phyloP scores from a whole-genome alignment of 2,113 vertebrate genomes.

The Nycticorax nycticorax region DNA sequence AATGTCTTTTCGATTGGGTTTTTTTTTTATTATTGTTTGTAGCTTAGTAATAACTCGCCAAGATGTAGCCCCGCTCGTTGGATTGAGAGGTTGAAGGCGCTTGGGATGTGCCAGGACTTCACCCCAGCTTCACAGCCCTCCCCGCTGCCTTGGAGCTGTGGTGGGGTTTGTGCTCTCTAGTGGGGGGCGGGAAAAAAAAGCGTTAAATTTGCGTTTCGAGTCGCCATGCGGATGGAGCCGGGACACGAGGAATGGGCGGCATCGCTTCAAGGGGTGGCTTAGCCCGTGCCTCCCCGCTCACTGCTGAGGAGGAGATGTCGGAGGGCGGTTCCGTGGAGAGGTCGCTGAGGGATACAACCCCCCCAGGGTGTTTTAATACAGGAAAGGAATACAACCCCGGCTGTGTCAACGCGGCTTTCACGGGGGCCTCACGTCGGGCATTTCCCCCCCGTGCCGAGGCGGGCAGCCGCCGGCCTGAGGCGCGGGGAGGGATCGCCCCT shows the following conservation, averaged over 20 bases:
- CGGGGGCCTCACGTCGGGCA: too few relatives aligned
- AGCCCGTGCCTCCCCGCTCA: too few relatives aligned
- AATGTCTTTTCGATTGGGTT: not conserved
- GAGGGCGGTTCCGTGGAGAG: too few relatives aligned
- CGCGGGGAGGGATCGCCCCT: too few relatives aligned
- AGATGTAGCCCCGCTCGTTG: not conserved
- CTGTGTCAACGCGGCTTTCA: too few relatives aligned
- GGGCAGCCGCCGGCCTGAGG: too few relatives aligned
- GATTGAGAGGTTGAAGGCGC: not conserved
- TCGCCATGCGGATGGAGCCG: not conserved
- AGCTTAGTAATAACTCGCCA: not conserved
- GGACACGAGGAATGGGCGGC: not conserved
- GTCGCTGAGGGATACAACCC: too few relatives aligned
- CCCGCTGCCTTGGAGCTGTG: not conserved
- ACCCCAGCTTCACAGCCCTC: not conserved
- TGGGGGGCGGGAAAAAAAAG: not conserved
- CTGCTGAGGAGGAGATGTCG: too few relatives aligned
- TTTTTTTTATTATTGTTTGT: not conserved
- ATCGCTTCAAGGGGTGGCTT: too few relatives aligned
- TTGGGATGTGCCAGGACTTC: not conserved
- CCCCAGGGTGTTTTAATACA: too few relatives aligned
- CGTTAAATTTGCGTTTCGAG: not conserved
- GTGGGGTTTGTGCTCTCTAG: not conserved
- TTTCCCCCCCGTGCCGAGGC: too few relatives aligned
- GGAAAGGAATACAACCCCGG: too few relatives aligned